Percentiles rank a stretch among this genome's conserved stretches.
Evolutionary conservation across 2,888 invertebrate species (phyloP).

Genomic region (Kuschelorhynchus macadamiae): DNA sequence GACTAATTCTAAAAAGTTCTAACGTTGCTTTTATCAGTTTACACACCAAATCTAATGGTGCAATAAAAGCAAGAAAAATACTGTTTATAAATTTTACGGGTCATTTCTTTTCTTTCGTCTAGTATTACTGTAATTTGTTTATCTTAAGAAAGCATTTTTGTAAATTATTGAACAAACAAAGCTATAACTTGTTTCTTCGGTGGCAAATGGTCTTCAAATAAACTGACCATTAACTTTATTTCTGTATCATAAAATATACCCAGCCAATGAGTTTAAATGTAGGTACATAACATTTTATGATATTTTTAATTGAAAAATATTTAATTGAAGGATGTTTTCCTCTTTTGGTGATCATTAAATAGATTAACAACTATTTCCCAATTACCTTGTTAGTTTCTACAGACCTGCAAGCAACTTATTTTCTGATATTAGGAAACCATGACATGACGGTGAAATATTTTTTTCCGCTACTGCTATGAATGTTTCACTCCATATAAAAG

Average conservation of each 20-base stretch:
- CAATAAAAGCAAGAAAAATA: constrained; percentile 10
- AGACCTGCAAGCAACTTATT: too few relatives aligned
- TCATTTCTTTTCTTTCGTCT: too few relatives aligned
- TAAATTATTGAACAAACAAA: constrained; percentile 8
- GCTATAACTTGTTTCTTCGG: not conserved
- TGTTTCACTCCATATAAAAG: too few relatives aligned
- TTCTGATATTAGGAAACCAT: too few relatives aligned
- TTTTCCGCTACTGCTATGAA: too few relatives aligned
- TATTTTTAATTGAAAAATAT: too few relatives aligned
- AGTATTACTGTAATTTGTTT: constrained; percentile 20
- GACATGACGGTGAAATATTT: too few relatives aligned
- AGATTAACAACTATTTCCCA: too few relatives aligned
- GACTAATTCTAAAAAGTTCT: constrained; percentile 20
- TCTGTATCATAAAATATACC: not conserved
- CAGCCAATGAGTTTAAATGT: not conserved
- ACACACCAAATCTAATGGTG: constrained; percentile 9
- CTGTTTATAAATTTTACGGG: constrained; percentile 11
- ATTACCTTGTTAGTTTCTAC: too few relatives aligned
- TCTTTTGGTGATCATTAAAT: too few relatives aligned
- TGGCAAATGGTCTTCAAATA: constrained; percentile 5
- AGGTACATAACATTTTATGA: too few relatives aligned
- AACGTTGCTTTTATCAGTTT: constrained; percentile 13
- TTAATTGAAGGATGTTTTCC: too few relatives aligned
- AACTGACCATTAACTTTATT: constrained; percentile 13
- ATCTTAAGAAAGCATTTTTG: constrained; percentile 13